Percentiles rank a stretch among this genome's conserved stretches.
Conservation (phyloP, 2,113 vertebrate species). For the Athene noctua region DNA sequence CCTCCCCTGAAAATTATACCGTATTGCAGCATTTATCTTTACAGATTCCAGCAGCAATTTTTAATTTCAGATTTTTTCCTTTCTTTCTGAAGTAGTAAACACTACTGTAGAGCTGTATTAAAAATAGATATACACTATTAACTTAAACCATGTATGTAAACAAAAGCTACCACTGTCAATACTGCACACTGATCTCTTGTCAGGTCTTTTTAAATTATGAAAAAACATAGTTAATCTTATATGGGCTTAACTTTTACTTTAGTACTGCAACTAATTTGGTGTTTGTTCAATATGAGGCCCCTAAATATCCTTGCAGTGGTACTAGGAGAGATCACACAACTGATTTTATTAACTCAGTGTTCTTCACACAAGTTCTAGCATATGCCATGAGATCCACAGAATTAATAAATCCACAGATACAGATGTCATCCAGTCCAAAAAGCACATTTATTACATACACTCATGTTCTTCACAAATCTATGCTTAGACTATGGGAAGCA, state of each 20-base stretch:
- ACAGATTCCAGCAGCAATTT: not conserved
- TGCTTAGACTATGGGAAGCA: not conserved
- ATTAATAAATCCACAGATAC: not conserved
- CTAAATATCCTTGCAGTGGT: not conserved
- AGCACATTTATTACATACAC: not conserved
- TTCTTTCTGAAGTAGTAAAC: constrained; percentile 10
- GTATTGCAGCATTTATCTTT: constrained; percentile 28
- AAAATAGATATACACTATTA: not conserved
- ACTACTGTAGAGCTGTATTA: not conserved
- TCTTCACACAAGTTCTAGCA: not conserved
- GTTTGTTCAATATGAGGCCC: not conserved
- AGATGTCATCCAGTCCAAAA: not conserved
- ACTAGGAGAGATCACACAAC: not conserved
- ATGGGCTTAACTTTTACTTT: not conserved
- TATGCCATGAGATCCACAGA: not conserved
- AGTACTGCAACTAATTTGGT: not conserved
- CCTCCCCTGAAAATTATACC: constrained; percentile 9
- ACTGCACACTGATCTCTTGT: not conserved
- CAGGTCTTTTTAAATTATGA: not conserved
- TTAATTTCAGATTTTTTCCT: not conserved
- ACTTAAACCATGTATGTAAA: not conserved
- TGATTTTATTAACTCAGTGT: not conserved
- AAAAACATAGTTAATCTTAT: not conserved
- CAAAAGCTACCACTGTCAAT: not conserved
- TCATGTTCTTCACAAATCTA: not conserved